Base-by-base conservation (phyloP, 2,113 vertebrate species). In the Clarias batrachus region DNA sequence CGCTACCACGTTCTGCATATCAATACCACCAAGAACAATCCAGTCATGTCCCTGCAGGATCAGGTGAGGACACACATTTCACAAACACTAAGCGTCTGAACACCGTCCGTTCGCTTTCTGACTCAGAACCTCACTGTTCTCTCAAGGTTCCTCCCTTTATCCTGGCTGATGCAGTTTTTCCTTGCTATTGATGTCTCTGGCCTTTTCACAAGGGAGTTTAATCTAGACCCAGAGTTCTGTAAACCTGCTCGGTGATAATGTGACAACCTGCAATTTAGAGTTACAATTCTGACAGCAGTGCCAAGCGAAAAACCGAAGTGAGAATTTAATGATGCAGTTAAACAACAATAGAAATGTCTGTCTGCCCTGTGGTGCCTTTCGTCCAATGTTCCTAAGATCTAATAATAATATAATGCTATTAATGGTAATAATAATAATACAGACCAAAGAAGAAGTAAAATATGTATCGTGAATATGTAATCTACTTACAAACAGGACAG, bases 21-120 rank as follows among this genome's bases (percentile, higher is more conserved):
- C 93, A 99, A 99, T 93, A 99, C 98, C 93, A 98, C 97, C 94
- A 99, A 98, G 95, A 99, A 99, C 92, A 99, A 99, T 92, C 98
- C 98, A 0, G 98, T 99, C 91, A 99, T 99, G 98, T 99, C 98
- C 89, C 93, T 99, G 66, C 98, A 99, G 94, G 98, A 99, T 94
- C 98, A 99, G 96, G 98, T 99, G 92, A 94, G 70, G 41, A 56
- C 8, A 0, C 16, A 96, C 94, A 97, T 97, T 0, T 97, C 96
- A 65, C 97, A 62, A 59, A 60, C 78, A 41, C 19, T 25, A 41
- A 41, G 59, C 57, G 25, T 41, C 11, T 62, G 78, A 81, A 25
- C 78, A 25, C 62, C 25, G 30, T 21, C 23, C 33, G 6, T 33
- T 60, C 10, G 4, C 16, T 7, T 60, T 30, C 16, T 79, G n/a